These are phyloP conservation scores for Drosophila prostipennis DNA, from an alignment of 2,888 invertebrate genomes.

Conservation along the genomic window DNA sequence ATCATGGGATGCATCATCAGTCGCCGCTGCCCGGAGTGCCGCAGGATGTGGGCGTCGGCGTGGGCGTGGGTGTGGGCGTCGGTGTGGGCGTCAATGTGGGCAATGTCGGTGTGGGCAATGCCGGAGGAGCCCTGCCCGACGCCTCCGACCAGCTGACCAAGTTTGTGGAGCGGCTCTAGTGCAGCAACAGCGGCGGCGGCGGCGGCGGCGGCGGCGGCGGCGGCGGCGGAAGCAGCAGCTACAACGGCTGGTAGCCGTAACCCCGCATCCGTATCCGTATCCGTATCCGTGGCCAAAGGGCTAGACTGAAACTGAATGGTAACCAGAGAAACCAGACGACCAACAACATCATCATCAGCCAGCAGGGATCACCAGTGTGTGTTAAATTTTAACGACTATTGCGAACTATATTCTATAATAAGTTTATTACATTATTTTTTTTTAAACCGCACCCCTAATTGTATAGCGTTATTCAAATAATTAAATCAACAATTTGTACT, in stretches of 20 bases:
- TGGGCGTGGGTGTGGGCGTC: slow-evolving; percentile 85
- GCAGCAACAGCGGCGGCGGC: slow-evolving; percentile 58
- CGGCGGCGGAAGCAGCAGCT: slow-evolving; percentile 30
- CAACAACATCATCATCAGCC: slow-evolving; percentile 2
- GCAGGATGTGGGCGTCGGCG: slow-evolving; percentile 84
- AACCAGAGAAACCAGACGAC: not conserved
- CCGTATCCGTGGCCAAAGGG: not conserved
- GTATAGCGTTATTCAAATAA: slow-evolving; percentile 16
- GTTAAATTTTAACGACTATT: slow-evolving; percentile 6
- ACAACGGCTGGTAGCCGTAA: slow-evolving; percentile 34
- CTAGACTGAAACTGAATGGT: slow-evolving; percentile 1
- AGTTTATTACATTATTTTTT: not conserved
- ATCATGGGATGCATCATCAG: slow-evolving; percentile 84
- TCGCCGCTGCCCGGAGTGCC: slow-evolving; percentile 84
- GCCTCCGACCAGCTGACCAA: slow-evolving; percentile 96
- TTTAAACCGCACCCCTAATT: slow-evolving; percentile 1
- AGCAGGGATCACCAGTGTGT: slow-evolving; percentile 26
- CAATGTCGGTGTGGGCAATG: slow-evolving; percentile 63
- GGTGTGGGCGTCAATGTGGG: slow-evolving; percentile 82
- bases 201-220: slow-evolving; percentile 23
- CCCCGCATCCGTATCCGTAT: no score
- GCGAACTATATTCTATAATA: slow-evolving; percentile 1
- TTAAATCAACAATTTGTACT: slow-evolving; percentile 15
- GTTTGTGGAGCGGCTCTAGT: slow-evolving; percentile 98
- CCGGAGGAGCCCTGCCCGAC: slow-evolving; percentile 84